Conservation (phyloP, 1,140 invertebrate genomes). For the Drosophila novamexicana region DNA sequence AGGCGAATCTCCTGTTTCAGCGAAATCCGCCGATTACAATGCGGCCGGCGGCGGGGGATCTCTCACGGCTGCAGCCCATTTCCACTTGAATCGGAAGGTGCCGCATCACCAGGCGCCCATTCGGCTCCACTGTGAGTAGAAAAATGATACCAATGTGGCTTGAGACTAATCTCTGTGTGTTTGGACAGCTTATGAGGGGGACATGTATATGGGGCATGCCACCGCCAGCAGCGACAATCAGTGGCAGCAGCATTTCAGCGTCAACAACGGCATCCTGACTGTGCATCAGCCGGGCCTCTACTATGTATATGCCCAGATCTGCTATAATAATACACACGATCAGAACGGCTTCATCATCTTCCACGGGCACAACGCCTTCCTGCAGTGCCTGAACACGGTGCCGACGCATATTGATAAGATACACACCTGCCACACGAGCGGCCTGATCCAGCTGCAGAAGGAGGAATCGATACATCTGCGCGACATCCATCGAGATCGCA, state of each 20-base stretch:
- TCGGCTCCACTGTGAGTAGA: constrained; percentile 49
- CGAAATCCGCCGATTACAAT: constrained; percentile 55
- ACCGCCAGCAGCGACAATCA: constrained; percentile 41
- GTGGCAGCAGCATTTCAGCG: constrained; percentile 57
- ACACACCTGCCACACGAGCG: constrained; percentile 90
- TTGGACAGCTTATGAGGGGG: constrained; percentile 56
- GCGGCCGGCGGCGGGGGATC: background rate
- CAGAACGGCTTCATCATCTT: constrained; percentile 87
- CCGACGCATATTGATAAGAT: constrained; percentile 86
- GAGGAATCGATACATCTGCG: constrained; percentile 88
- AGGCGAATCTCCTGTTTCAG: constrained; percentile 82
- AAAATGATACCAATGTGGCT: background rate
- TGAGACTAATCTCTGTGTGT: background rate
- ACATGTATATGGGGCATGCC: constrained; percentile 74
- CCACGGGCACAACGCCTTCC: constrained; percentile 85
- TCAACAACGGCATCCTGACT: constrained; percentile 85
- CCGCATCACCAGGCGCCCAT: constrained; percentile 46
- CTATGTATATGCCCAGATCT: constrained; percentile 89
- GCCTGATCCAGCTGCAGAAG: constrained; percentile 87
- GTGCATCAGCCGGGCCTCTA: constrained; percentile 87
- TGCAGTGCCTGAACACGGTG: constrained; percentile 86
- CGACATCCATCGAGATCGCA: constrained; percentile 88
- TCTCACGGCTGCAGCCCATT: constrained; percentile 63
- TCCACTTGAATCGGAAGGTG: constrained; percentile 63
- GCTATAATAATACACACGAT: constrained; percentile 88